A percentile compares a stretch with the other conserved stretches of the same genome.
phyloP scores from a whole-genome alignment of 2,888 invertebrate species.

The Acanthoscelides obtectus region DNA sequence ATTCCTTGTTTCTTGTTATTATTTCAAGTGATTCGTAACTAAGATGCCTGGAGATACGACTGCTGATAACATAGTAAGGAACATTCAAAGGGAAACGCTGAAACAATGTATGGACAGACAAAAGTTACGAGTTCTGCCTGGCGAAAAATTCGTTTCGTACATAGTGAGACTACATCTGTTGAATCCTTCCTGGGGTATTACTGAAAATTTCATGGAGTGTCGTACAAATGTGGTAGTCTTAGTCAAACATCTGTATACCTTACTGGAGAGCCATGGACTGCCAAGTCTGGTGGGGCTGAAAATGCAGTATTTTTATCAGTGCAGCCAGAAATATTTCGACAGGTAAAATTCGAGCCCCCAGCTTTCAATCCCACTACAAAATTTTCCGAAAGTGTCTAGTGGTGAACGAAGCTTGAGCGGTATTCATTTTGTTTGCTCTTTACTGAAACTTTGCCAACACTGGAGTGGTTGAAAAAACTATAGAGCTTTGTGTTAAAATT shows the following conservation, averaged over 20 bases:
- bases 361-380: no score
- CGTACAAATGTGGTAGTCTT: background rate
- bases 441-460: no score
- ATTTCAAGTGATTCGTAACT: background rate
- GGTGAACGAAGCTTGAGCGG: no score
- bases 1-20: background rate
- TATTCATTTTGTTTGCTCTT: no score
- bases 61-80: background rate
- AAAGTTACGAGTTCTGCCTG: background rate
- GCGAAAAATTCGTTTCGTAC: background rate
- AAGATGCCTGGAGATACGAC: background rate
- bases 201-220: background rate
- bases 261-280: background rate
- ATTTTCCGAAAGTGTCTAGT: no score
- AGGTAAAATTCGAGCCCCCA: no score
- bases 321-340: background rate
- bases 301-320: background rate
- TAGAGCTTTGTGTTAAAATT: no score
- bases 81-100: background rate
- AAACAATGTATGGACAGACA: background rate
- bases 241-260: background rate
- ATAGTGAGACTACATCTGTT: background rate
- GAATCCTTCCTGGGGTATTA: background rate
- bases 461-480: no score
- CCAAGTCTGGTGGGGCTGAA: background rate